Conservation (phyloP, 2,113 vertebrate genomes). For the Ibidorhyncha struthersii region DNA sequence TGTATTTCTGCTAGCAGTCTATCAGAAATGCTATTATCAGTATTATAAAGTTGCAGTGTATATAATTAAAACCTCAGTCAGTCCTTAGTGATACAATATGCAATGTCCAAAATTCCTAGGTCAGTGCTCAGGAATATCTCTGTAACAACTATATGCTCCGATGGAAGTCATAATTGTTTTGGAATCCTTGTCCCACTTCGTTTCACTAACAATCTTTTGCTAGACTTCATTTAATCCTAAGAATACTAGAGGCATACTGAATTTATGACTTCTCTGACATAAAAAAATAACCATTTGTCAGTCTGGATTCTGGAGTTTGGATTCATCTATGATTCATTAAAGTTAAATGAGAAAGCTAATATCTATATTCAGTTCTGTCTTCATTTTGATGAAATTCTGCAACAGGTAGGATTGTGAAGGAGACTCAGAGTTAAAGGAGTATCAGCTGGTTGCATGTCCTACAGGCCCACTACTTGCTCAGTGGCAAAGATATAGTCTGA, state of each 20-base stretch:
- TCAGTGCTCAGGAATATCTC: neutral
- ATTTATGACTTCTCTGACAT: neutral
- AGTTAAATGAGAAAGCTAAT: neutral
- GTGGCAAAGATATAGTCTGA: too few species aligned
- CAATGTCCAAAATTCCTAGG: neutral
- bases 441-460: neutral
- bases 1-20: neutral
- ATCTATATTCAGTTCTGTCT: neutral
- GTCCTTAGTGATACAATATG: neutral
- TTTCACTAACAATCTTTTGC: neutral
- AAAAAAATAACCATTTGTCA: neutral
- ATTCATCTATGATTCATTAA: neutral
- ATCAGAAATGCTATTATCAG: neutral
- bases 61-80: neutral
- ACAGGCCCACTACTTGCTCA: neutral
- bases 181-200: neutral
- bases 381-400: neutral
- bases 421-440: neutral
- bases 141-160: conserved; percentile 1
- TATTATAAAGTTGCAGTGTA: neutral
- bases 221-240: neutral
- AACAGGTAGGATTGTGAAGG: neutral
- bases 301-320: neutral
- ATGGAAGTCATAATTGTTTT: conserved; percentile 18
- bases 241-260: neutral